Evolutionary conservation across 1,140 invertebrate genomes (phyloP), one percentile per base, ranked within the genome.

Genomic region (Temnothorax nylanderi): DNA sequence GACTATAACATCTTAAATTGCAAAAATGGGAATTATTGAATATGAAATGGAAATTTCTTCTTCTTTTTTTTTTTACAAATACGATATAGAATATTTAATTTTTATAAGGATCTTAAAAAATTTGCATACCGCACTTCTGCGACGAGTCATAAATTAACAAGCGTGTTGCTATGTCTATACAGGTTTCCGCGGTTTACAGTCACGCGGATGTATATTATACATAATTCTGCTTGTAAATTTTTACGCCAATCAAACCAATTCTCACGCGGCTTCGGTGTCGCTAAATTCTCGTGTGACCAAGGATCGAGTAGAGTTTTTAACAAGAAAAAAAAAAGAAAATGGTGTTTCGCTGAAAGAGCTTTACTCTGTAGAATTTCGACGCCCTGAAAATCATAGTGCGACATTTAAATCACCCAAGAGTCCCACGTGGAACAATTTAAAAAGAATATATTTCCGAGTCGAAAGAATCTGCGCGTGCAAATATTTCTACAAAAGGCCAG

Each of bases 181-280:
- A n/a, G 6, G 5, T 58, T 60, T 41, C 16, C 58, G 58, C 5
- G 8, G 6, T 5, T 67, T 56, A 44, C 26, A 32, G 7, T 60
- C 11, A 60, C 49, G 13, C 65, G 8, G 47, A 78, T 13, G 21
- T 60, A 26, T 11, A 41, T 2, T 21, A 16, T 69, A 69, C 60
- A 37, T 13, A n/a, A 26, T 84, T 74, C 26, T 41, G 32, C 54
- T n/a, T 74, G 80, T 34, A 37, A 75, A 62, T 84, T 84, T 82
- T 84, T 41, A 62, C 41, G 26, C 41, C 47, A 60, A 49, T 74
- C 69, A 84, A 75, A 62, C n/a, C 34, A 65, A 49, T 62, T 87
- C 74, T 60, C 88, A 75, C 74, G 80, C 77, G 37, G 62, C 51
- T 85, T 65, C 18, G 32, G 56, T 89, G 47, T 85, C 88, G 11